Evolutionary conservation across 2,797 vertebrate genomes (phyloP).

Genomic region (Enteromius anoplus): DNA sequence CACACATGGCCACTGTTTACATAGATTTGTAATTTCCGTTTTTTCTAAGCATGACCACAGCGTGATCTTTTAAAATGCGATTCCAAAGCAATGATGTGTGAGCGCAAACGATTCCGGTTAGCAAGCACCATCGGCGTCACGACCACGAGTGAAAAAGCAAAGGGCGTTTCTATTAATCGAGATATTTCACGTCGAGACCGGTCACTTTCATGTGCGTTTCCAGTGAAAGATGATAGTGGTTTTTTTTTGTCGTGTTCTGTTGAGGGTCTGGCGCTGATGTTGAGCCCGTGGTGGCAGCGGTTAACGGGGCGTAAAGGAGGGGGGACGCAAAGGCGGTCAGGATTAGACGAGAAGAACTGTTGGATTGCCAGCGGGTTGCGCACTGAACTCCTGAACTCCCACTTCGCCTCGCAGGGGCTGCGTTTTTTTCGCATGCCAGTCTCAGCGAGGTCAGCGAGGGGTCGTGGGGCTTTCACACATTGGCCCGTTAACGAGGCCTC

Average conservation of each 20-base stretch:
- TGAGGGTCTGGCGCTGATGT: slow-evolving; percentile 47
- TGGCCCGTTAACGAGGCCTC: slow-evolving; percentile 74
- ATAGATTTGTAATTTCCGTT: slow-evolving; percentile 21
- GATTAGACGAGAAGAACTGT: slow-evolving; percentile 58
- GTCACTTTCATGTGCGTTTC: slow-evolving; percentile 41
- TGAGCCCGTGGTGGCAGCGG: slow-evolving; percentile 48
- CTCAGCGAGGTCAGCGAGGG: slow-evolving; percentile 67
- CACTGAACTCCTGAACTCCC: slow-evolving; percentile 71
- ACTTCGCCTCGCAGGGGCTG: slow-evolving; percentile 55
- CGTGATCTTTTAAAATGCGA: slow-evolving; percentile 34
- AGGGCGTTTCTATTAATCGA: slow-evolving; percentile 19
- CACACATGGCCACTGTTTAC: slow-evolving; percentile 25
- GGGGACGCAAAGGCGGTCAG: slow-evolving; percentile 46
- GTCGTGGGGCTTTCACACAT: slow-evolving; percentile 74
- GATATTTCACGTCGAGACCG: slow-evolving; percentile 22
- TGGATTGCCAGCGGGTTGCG: slow-evolving; percentile 58
- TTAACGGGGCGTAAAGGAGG: slow-evolving; percentile 58
- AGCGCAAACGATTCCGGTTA: slow-evolving; percentile 27
- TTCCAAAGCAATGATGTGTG: slow-evolving; percentile 47
- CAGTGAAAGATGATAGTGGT: slow-evolving; percentile 25
- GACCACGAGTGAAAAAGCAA: slow-evolving; percentile 15
- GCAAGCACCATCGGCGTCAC: not conserved
- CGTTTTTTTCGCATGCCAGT: slow-evolving; percentile 61
- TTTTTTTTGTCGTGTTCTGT: slow-evolving; percentile 12
- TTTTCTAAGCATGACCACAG: slow-evolving; percentile 20